phyloP scores from a whole-genome alignment of 2,797 vertebrate genomes.

The Aythya fuligula region DNA sequence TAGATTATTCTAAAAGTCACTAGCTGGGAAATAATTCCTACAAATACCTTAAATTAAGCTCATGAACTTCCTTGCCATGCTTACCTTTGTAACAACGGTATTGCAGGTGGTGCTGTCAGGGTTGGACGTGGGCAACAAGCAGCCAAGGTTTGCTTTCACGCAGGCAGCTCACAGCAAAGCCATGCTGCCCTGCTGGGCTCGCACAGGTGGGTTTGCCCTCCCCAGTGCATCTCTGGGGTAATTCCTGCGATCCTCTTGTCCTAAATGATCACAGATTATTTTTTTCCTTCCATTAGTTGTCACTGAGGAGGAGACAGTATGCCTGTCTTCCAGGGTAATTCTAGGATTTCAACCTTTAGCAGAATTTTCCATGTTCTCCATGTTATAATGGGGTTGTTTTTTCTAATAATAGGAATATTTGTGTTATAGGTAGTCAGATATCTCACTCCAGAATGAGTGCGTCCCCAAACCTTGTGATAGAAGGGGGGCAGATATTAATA shows the following conservation, averaged over 20 bases:
- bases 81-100: neutral
- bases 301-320: neutral
- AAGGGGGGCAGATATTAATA: no score
- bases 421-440: neutral
- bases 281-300: neutral
- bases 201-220: neutral
- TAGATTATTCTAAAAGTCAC: neutral
- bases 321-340: neutral
- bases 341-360: neutral
- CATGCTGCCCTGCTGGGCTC: neutral
- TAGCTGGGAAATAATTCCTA: neutral
- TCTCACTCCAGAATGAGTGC: neutral
- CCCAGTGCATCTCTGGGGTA: neutral
- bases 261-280: neutral
- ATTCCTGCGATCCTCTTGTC: neutral
- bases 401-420: neutral
- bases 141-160: neutral
- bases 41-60: neutral
- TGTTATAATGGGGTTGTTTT: neutral
- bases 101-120: neutral
- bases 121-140: neutral
- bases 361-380: rapidly evolving
- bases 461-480: neutral
- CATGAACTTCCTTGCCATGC: neutral
- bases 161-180: neutral